phyloP scores from a whole-genome alignment of 2,797 vertebrate species.

The Atherinosoma microstoma region DNA sequence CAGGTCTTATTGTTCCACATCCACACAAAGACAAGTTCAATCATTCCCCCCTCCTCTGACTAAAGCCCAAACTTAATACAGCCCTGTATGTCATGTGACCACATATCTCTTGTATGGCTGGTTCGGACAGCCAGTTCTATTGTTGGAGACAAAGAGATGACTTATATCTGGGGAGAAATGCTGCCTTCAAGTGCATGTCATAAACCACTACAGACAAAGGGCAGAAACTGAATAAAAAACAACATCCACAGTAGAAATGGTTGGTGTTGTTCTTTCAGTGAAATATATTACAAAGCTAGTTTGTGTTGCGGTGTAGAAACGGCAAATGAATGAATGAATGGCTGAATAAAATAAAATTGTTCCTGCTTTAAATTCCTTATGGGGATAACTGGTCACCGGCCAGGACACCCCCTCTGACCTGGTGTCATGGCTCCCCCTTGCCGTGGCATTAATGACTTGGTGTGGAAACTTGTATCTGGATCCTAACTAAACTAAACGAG shows the following conservation, averaged over 20 bases:
- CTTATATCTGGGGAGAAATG: conserved; percentile 62
- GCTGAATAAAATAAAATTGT: too few species aligned
- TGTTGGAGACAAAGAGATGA: conserved; percentile 75
- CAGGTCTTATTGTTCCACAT: conserved; percentile 62
- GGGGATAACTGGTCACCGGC: too few species aligned
- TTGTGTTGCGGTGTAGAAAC: not conserved
- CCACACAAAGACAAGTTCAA: conserved; percentile 69
- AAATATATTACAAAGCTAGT: not conserved
- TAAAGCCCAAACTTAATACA: conserved; percentile 73
- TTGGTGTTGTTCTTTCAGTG: not conserved
- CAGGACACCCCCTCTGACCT: too few species aligned
- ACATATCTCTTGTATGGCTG: conserved; percentile 65
- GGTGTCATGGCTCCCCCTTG: too few species aligned
- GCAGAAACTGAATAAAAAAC: not conserved
- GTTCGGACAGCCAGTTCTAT: conserved; percentile 71
- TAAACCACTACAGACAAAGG: conserved; percentile 4
- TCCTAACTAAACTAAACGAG: too few species aligned
- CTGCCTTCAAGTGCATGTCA: conserved; percentile 46
- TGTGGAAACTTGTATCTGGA: too few species aligned
- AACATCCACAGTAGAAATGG: not conserved
- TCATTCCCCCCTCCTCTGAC: conserved; percentile 43
- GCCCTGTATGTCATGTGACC: conserved; percentile 70
- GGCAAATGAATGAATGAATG: not conserved
- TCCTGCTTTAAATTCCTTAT: too few species aligned
- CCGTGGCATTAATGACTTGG: too few species aligned